These are phyloP conservation scores for Gisinianus flammeolus DNA, from an alignment of 2,888 invertebrate species.

Conservation along the genomic window DNA sequence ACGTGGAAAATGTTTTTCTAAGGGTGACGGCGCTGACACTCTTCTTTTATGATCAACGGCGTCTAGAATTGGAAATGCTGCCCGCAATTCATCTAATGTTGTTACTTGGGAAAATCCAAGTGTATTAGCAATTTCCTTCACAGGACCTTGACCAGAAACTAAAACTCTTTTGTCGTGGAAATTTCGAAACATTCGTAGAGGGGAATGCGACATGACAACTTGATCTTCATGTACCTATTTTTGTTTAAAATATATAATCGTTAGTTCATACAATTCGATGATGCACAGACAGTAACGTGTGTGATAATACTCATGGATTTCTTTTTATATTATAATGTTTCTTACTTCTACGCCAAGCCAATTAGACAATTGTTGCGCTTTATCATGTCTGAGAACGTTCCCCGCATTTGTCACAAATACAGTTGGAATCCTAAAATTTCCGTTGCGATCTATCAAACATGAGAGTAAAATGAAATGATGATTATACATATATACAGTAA, in stretches of 20 bases:
- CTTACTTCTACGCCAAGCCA: conserved; percentile 67
- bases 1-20: conserved; percentile 66
- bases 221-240: conserved; percentile 66
- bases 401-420: conserved; percentile 73
- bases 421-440: conserved; percentile 69
- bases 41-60: conserved; percentile 65
- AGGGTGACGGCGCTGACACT: conserved; percentile 63
- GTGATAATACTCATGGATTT: neutral
- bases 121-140: conserved; percentile 66
- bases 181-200: conserved; percentile 68
- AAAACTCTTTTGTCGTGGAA: conserved; percentile 69
- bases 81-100: conserved; percentile 67
- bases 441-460: conserved; percentile 62
- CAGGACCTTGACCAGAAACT: conserved; percentile 67
- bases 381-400: conserved; percentile 67
- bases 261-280: neutral
- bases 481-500: no score
- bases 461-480: neutral
- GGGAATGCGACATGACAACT: conserved; percentile 72
- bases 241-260: conserved; percentile 57
- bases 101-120: conserved; percentile 70
- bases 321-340: no score
- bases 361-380: conserved; percentile 68
- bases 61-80: conserved; percentile 69
- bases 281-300: neutral